phyloP scores from a whole-genome alignment of 30 jellyfish, hydroid and myxozoan species.

The Aurelia sp. region DNA sequence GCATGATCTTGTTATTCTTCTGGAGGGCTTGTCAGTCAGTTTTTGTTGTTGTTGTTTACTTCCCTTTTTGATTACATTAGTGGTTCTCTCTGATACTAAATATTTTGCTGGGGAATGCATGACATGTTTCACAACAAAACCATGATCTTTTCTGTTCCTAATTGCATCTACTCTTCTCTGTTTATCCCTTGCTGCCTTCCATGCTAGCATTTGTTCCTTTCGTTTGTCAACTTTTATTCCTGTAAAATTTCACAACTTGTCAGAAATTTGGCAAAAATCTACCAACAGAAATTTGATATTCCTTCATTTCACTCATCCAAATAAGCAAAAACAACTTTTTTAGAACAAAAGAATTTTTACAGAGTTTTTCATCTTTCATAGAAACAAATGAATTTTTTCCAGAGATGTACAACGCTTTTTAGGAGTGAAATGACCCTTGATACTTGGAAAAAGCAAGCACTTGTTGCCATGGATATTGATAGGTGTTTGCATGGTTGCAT shows the following conservation, averaged over 20 bases:
- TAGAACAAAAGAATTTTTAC: no score
- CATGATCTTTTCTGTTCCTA: not conserved
- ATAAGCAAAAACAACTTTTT: no score
- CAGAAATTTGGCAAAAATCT: not conserved
- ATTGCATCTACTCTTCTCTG: constrained; percentile 9
- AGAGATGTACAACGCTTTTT: no score
- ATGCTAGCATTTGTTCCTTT: constrained; percentile 20
- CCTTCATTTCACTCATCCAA: no score
- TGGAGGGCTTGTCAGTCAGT: not conserved
- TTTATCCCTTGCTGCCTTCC: constrained; percentile 37
- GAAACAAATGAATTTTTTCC: no score
- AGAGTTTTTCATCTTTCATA: no score
- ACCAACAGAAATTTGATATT: no score
- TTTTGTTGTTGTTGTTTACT: not conserved
- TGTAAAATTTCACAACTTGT: not conserved
- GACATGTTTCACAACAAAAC: constrained; percentile 60
- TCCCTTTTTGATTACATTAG: not conserved
- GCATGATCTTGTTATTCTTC: constrained; percentile 17
- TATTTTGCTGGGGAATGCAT: constrained; percentile 41
- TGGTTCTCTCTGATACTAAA: not conserved
- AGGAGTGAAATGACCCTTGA: no score
- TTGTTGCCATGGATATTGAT: no score
- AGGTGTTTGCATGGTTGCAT: no score
- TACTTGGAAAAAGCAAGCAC: no score
- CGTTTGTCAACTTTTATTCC: constrained; percentile 23